A percentile compares a stretch with the other conserved stretches of the same genome.
phyloP scores from a whole-genome alignment of 2,113 vertebrate genomes.

The Phylloscopus trochiloides region DNA sequence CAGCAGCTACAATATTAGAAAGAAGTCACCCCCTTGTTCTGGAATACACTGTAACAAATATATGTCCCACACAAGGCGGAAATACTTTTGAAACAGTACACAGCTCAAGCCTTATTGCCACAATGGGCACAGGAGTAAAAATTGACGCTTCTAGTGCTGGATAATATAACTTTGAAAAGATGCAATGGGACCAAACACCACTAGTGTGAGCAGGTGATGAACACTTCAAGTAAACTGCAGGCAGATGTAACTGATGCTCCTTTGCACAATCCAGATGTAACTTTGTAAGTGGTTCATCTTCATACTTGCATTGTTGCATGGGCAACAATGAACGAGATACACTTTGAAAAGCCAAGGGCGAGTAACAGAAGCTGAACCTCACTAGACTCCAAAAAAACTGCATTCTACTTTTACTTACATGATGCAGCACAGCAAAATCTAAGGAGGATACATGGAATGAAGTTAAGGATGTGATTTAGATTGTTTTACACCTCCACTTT shows the following conservation, averaged over 20 bases:
- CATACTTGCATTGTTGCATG: fast-evolving
- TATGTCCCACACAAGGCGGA: fast-evolving
- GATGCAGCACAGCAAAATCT: neutral
- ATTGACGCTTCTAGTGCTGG: neutral
- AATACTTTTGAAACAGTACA: neutral
- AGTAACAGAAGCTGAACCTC: neutral
- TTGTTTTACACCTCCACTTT: neutral
- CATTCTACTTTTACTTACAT: neutral
- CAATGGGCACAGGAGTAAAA: fast-evolving
- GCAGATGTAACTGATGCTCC: neutral
- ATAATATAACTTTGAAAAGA: neutral
- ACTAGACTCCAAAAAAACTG: neutral
- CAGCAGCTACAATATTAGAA: neutral
- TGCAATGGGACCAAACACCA: neutral
- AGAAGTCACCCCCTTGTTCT: neutral
- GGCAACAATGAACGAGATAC: neutral
- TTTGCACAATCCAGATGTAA: neutral
- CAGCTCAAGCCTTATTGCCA: neutral
- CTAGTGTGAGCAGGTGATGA: neutral
- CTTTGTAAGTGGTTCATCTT: neutral
- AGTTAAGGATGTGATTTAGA: neutral
- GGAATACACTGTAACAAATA: neutral
- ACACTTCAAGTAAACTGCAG: neutral
- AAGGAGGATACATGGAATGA: neutral
- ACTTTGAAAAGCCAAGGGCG: neutral